Conservation (phyloP, 2,797 vertebrate genomes). For the Esox masquinongy region DNA sequence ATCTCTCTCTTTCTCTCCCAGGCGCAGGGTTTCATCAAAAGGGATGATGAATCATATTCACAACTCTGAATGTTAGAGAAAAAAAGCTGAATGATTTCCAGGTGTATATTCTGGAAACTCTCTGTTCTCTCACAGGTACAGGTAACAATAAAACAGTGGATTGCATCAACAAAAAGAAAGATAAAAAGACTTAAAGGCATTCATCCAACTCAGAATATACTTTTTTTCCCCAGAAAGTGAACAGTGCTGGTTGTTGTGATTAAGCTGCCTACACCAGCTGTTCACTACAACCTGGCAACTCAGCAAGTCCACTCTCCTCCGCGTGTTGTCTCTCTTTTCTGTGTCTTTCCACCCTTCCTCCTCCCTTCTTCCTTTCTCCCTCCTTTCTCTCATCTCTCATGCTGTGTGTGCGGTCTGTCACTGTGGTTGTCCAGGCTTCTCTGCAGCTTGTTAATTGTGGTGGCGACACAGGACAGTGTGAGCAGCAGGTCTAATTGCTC, state of each 20-base stretch:
- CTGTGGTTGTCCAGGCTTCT: conserved; percentile 53
- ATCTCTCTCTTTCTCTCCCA: neutral
- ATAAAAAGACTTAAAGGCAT: conserved; percentile 1
- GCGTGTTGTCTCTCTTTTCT: conserved; percentile 20
- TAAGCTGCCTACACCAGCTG: conserved; percentile 13
- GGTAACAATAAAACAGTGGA: neutral
- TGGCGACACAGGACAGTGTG: conserved; percentile 58
- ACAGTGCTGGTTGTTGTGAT: neutral
- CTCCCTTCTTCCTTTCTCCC: neutral
- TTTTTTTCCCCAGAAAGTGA: neutral
- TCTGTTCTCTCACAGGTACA: conserved; percentile 24
- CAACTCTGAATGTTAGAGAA: conserved; percentile 50
- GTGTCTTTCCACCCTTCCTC: too few relatives aligned
- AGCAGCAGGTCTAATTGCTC: conserved; percentile 64
- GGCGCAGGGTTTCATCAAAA: conserved; percentile 37
- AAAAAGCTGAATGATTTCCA: conserved; percentile 27
- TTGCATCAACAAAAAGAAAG: conserved; percentile 21
- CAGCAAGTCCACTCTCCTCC: conserved; percentile 28
- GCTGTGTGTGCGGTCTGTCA: conserved; percentile 58
- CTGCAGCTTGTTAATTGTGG: conserved; percentile 65
- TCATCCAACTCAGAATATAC: neutral
- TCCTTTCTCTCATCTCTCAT: conserved; percentile 61
- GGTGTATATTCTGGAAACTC: conserved; percentile 23
- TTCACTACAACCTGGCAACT: conserved; percentile 35
- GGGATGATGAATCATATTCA: conserved; percentile 63